Base-by-base conservation (phyloP, 2,888 invertebrate species). In the Tetanocera ferruginea region DNA sequence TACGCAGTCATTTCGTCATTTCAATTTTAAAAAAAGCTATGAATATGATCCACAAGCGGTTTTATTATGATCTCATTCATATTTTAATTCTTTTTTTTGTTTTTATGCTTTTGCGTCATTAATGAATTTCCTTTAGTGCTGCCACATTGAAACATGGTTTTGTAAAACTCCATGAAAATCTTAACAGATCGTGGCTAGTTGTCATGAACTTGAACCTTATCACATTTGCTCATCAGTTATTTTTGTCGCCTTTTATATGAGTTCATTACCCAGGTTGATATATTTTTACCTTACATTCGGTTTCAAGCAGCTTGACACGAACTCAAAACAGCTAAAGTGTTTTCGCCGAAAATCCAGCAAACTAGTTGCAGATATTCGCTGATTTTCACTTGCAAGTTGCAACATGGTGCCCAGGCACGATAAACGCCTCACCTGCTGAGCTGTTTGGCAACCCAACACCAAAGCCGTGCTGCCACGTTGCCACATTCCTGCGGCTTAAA, bases 361-460 rank as follows among this genome's bases (percentile, higher is more conserved):
- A 31, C 70, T 19, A 52, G 70, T 71, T 52, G 9, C 52, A 31
- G 52, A n/a, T n/a, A 34, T 23, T 51, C 49, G 49, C 23, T n/a
- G 37, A 37, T 72, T 57, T 57, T 60, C 72, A 57, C 72, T 71
- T 8, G 17, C 49, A n/a, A 57, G 60, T 71, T 8, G 17, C 49
- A n/a, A 14, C 19, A 34, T 17, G n/a, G 9, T 28, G 60, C 25
- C 28, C 14, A 25, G 28, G 52, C 57, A 51, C 28, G 6, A 19
- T 11, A 3, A 17, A 17, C 14, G 4, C 37, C 37, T 28, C 57
- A 72, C 60, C 57, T 37, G 57, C 72, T 72, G 71, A n/a, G 71
- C 43, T 23, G 49, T 52, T 28, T 25, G 57, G 57, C 28, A 55
- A 14, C 19, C 71, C 71, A 57, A 43, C 67, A 25, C 25, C 23